Conservation (phyloP, 2,797 vertebrate species). For the Micropoecilia bifurca region DNA sequence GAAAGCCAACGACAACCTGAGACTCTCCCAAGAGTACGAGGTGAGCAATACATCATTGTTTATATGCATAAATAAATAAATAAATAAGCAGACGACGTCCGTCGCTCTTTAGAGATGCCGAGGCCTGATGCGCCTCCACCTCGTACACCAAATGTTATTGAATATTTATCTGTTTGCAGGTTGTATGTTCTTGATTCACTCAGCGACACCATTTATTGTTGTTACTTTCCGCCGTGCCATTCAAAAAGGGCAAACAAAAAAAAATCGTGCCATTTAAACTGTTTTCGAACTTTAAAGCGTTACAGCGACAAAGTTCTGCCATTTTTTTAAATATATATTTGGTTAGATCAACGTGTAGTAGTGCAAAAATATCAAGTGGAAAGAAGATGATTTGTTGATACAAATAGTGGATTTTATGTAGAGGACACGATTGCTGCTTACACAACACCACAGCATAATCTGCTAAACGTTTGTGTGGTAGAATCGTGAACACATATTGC, state of each 20-base stretch:
- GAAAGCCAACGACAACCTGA: slow-evolving; percentile 98
- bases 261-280: background rate
- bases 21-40: slow-evolving; percentile 99
- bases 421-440: background rate
- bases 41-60: slow-evolving; percentile 75
- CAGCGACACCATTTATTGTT: slow-evolving; percentile 56
- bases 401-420: background rate
- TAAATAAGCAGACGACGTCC: slow-evolving; percentile 36
- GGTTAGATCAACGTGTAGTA: background rate
- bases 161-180: slow-evolving; percentile 46
- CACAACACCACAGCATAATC: background rate
- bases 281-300: background rate
- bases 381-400: background rate
- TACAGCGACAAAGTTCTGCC: background rate
- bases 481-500: background rate
- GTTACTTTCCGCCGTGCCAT: slow-evolving; percentile 48
- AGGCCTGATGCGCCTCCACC: slow-evolving; percentile 49
- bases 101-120: slow-evolving; percentile 41
- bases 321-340: background rate
- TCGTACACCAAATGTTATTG: slow-evolving; percentile 59
- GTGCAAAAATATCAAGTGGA: background rate
- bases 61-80: slow-evolving; percentile 31
- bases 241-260: background rate
- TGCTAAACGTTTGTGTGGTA: background rate
- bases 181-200: slow-evolving; percentile 69